Percentiles rank a stretch among this genome's conserved stretches.
Conservation (phyloP, 1,140 invertebrate genomes). For the Hetaerina americana region DNA sequence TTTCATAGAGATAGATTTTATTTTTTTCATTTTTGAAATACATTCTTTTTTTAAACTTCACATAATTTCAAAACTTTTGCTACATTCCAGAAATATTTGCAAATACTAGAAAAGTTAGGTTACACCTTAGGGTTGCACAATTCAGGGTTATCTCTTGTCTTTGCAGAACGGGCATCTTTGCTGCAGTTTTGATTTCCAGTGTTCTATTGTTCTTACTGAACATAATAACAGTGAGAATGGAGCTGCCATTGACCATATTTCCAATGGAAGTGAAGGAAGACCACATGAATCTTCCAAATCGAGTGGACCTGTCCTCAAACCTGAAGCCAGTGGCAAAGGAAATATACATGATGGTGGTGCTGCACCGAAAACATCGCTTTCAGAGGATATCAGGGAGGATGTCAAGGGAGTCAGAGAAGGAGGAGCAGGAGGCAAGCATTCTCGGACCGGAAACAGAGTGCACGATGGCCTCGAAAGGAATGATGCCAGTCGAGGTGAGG, state of each 20-base stretch:
- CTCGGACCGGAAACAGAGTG: background rate
- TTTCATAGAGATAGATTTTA: background rate
- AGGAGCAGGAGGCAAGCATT: background rate
- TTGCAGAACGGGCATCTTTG: conserved; percentile 43
- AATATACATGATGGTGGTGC: background rate
- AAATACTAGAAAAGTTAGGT: background rate
- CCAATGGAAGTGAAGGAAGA: background rate
- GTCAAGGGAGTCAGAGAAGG: background rate
- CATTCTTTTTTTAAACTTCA: background rate
- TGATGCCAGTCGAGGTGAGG: background rate
- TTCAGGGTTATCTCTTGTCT: conserved; percentile 15
- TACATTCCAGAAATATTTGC: conserved; percentile 10
- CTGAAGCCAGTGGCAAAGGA: background rate
- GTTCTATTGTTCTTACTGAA: conserved; percentile 26
- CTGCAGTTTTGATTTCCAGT: conserved; percentile 46
- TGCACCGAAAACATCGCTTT: background rate
- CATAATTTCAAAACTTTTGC: conserved; percentile 7
- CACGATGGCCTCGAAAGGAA: background rate
- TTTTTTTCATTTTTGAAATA: background rate
- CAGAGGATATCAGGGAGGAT: background rate
- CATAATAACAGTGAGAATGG: background rate
- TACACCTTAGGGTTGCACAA: conserved; percentile 1
- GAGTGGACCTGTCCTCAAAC: background rate
- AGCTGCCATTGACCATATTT: background rate
- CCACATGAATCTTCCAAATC: background rate